Evolutionary conservation across 2,113 vertebrate species (phyloP), one percentile per base, ranked within the genome.

Genomic region (Micronisus gabar): DNA sequence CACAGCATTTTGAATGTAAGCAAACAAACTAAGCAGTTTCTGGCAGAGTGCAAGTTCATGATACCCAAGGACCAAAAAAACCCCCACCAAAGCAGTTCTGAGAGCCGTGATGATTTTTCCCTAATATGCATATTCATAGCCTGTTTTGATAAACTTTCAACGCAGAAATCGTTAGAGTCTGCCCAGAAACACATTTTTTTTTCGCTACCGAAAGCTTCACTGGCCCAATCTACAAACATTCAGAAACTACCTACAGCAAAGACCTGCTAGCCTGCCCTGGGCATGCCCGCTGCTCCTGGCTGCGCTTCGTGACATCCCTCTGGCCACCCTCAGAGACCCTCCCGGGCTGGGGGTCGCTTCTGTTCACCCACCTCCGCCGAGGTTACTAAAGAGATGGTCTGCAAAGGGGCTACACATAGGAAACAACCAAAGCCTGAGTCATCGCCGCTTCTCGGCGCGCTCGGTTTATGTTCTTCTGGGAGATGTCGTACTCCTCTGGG

Each of bases 221-320:
- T 25, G 15, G n/a, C 25, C 34, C 58, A 29, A 45, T 34, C 25
- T 36, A 62, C 41, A 74, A 43, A 68, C 10, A 40, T 16, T 75
- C n/a, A n/a, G 68, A 81, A n/a, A 26, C 16, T 14, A 55, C n/a
- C 47, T 62, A 25, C 29, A 63, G 34, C 16, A 50, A 81, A 45
- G 62, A 19, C 59, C 55, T 29, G 13, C 23, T 53, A 80, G 34
- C 23, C n/a, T 32, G 47, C 3, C 15, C 47, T 17, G 32, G 58
- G 6, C 6, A 2, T 22, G 41, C 38, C 3, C 2, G 41, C 40
- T 47, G 55, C 4, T 7, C n/a, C 65, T 45, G 52, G 19, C 36
- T 67, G 58, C 30, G 6, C 30, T 34, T 63, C 0, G 0, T 61
- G 78, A 19, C 8, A 15, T 23, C 25, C 2, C 1, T 7, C 17